Conservation (phyloP, 2,113 vertebrate species). For the Ondatra zibethicus region DNA sequence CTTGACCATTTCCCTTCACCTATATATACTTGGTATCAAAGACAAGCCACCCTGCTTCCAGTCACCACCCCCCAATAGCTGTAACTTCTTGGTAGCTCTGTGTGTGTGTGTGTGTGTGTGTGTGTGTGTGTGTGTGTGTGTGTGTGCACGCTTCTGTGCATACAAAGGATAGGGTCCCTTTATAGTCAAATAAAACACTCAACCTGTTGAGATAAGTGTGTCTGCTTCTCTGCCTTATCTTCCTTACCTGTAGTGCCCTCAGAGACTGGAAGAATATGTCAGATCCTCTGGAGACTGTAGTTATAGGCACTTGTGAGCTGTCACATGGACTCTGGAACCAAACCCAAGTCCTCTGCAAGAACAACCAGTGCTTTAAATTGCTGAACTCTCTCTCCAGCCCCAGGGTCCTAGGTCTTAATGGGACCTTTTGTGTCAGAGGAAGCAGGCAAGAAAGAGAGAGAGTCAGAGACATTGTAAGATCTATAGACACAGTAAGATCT, state of each 20-base stretch:
- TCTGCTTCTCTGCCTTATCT: not conserved
- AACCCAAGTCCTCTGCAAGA: not conserved
- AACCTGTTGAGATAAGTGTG: not conserved
- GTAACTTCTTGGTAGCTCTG: not conserved
- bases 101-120: too few relatives aligned
- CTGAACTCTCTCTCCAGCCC: not conserved
- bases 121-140: too few relatives aligned
- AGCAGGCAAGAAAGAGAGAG: not conserved
- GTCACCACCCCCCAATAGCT: too few relatives aligned
- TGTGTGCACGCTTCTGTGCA: too few relatives aligned
- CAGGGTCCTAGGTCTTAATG: not conserved
- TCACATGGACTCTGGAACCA: not conserved
- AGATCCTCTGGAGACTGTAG: not conserved
- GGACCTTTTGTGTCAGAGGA: not conserved
- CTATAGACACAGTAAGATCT: not conserved
- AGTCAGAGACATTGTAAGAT: not conserved
- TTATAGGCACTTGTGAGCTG: not conserved
- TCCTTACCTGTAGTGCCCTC: not conserved
- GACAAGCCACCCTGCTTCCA: not conserved
- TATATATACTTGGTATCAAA: not conserved
- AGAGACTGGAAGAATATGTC: not conserved
- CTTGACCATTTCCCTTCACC: not conserved
- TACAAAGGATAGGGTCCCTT: not conserved
- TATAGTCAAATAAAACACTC: not conserved
- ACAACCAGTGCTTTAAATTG: not conserved